Evolutionary conservation across 1,140 invertebrate species (phyloP), one percentile per base, ranked within the genome.

Genomic region (Aphelenchoides fujianensis): DNA sequence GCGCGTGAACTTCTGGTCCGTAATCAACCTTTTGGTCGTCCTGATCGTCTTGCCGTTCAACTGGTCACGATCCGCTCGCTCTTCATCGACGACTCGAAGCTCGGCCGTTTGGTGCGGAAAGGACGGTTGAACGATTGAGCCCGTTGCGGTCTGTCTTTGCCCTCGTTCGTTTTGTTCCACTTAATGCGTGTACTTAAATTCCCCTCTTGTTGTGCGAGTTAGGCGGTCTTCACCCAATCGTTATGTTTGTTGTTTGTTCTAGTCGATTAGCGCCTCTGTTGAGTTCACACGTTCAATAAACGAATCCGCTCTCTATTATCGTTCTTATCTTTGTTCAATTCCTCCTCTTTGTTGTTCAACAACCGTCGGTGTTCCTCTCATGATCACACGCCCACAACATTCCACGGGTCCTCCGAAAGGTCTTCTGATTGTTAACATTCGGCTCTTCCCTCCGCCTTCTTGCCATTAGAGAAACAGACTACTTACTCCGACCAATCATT

Each of bases 1-100:
- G 35, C 76, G 85, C n/a, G 85, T 87, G 19, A 87, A 87, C 73
- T 80, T 81, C 31, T 84, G 85, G 74, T 86, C 85, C 3, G 64
- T 76, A 28, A 32, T 86, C 5, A 83, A 86, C 72, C 72, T 86
- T 1, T 72, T 80, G 31, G 70, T 85, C 9, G 85, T 87, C 84
- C 54, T 86, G 3, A 68, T 79, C 32, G 85, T 86, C 5, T 77
- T 16, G 73, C 81, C n/a, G 79, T 82, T 27, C 84, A 87, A 72
- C 83, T 86, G 9, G 55, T 85, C 48, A 78, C 85, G 71, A 84
- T 87, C 53, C 78, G 86, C n/a, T 82, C 79, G 67, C 74, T 87
- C 30, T 86, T 86, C 73, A 75, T 84, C 54, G 85, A 86, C 52
- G 82, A 83, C 57, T 84, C 78, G 32, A 77, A 68, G 55, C 55